phyloP scores from a whole-genome alignment of 1,140 invertebrate genomes.

The Luehdorfia chinensis region DNA sequence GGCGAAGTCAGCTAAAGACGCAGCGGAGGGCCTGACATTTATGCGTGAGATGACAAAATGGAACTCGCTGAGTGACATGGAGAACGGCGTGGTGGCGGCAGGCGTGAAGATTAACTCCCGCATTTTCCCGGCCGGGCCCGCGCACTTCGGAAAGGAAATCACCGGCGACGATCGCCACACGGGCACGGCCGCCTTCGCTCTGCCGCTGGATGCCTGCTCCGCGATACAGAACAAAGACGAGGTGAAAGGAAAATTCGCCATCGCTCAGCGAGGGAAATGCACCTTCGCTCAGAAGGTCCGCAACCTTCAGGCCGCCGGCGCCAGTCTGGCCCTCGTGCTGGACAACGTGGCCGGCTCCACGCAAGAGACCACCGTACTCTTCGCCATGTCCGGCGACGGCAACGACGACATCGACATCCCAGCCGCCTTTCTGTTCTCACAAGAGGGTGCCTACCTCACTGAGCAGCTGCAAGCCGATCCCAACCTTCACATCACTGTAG shows the following conservation, averaged over 20 bases:
- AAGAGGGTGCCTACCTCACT: constrained; percentile 83
- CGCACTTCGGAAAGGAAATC: constrained; percentile 93
- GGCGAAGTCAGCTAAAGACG: constrained; percentile 91
- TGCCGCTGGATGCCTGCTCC: constrained; percentile 79
- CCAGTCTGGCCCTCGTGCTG: constrained; percentile 90
- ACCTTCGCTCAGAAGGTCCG: constrained; percentile 98
- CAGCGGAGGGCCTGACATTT: constrained; percentile 94
- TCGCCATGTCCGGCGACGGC: constrained; percentile 97
- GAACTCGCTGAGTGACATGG: constrained; percentile 80
- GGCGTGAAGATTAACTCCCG: constrained; percentile 55
- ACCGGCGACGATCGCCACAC: constrained; percentile 77
- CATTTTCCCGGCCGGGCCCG: constrained; percentile 88
- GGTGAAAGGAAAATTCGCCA: constrained; percentile 86
- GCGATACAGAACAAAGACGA: constrained; percentile 80
- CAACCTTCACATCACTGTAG: constrained; percentile 73
- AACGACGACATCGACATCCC: constrained; percentile 93
- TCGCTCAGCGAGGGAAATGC: constrained; percentile 93
- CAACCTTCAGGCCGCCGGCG: constrained; percentile 89
- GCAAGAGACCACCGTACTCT: constrained; percentile 86
- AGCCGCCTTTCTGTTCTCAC: constrained; percentile 92
- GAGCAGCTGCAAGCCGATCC: constrained; percentile 77
- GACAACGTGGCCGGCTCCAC: constrained; percentile 90
- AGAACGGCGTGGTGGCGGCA: constrained; percentile 55
- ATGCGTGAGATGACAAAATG: constrained; percentile 98
- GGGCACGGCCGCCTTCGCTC: constrained; percentile 81